A percentile compares a stretch with the other conserved stretches of the same genome.
Evolutionary conservation across 2,888 invertebrate species (phyloP).

Genomic region (Hoplodrina ambigua): DNA sequence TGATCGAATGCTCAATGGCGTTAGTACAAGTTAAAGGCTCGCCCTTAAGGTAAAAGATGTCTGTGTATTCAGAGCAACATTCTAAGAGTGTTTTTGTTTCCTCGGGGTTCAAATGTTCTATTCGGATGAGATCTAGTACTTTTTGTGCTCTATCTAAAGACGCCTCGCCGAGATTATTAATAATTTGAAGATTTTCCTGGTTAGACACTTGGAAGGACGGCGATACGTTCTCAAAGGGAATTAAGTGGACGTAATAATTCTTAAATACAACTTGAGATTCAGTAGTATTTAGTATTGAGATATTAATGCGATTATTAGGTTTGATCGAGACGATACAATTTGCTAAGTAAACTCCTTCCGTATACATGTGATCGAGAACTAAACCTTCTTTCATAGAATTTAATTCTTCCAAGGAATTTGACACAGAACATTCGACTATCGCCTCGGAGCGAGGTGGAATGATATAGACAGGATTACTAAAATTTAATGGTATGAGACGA

Average conservation of each 20-base stretch:
- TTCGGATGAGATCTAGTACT: constrained; percentile 11
- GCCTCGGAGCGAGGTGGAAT: constrained; percentile 2
- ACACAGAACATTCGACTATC: constrained; percentile 7
- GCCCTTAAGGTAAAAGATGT: constrained; percentile 5
- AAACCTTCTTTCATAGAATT: constrained; percentile 3
- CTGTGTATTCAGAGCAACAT: constrained; percentile 1
- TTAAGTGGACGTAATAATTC: too few species aligned
- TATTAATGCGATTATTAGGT: constrained; percentile 2
- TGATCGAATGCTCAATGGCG: constrained; percentile 4
- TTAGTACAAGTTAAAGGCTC: constrained; percentile 1
- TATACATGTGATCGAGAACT: constrained; percentile 1
- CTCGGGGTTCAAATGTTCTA: constrained; percentile 5
- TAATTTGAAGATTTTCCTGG: too few species aligned
- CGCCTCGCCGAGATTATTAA: background rate
- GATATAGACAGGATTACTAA: background rate
- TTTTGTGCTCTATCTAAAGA: constrained; percentile 4
- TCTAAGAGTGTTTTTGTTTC: constrained; percentile 12
- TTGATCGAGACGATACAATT: constrained; percentile 4
- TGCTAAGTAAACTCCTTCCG: constrained; percentile 1
- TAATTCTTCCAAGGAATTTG: constrained; percentile 3
- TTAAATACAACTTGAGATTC: too few species aligned
- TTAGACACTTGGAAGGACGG: too few species aligned
- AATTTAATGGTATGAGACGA: constrained; percentile 7
- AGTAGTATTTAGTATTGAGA: too few species aligned
- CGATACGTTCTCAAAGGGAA: too few species aligned